Conservation (phyloP, 2,888 invertebrate genomes). For the Enoplolaimus lenunculus region DNA sequence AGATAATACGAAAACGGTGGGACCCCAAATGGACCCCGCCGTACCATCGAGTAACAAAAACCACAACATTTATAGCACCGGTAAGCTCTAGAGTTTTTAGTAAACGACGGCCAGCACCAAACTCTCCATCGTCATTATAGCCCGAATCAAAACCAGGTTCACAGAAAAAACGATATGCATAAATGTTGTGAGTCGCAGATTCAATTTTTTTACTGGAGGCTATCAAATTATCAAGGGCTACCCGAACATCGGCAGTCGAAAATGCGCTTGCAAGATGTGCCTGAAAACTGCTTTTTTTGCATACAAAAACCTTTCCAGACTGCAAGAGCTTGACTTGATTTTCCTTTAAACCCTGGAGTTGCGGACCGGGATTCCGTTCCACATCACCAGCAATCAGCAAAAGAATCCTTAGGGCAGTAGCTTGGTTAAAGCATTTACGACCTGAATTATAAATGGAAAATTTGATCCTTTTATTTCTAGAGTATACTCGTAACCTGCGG, state of each 20-base stretch:
- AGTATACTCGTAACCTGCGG: too few species aligned
- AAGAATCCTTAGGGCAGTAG: too few species aligned
- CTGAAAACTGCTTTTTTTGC: constrained; percentile 65
- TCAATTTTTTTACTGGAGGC: constrained; percentile 59
- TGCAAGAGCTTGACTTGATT: too few species aligned
- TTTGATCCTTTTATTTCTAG: too few species aligned
- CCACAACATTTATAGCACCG: constrained; percentile 57
- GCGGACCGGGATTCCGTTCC: too few species aligned
- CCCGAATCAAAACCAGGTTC: too few species aligned
- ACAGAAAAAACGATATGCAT: constrained; percentile 50
- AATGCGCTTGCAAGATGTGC: constrained; percentile 62
- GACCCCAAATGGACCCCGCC: constrained; percentile 67
- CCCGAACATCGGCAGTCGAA: constrained; percentile 53
- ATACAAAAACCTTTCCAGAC: constrained; percentile 56
- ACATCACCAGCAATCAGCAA: too few species aligned
- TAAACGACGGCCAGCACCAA: constrained; percentile 61
- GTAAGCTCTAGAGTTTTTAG: constrained; percentile 59
- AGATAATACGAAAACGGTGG: too few species aligned
- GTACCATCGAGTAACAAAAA: constrained; percentile 60
- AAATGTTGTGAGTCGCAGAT: constrained; percentile 68
- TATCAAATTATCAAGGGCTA: constrained; percentile 50
- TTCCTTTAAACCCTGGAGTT: too few species aligned
- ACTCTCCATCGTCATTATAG: constrained; percentile 73
- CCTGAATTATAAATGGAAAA: too few species aligned
- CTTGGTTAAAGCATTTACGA: too few species aligned